Evolutionary conservation across 2,888 invertebrate species (phyloP).

Genomic region (Tachystola acroxantha): DNA sequence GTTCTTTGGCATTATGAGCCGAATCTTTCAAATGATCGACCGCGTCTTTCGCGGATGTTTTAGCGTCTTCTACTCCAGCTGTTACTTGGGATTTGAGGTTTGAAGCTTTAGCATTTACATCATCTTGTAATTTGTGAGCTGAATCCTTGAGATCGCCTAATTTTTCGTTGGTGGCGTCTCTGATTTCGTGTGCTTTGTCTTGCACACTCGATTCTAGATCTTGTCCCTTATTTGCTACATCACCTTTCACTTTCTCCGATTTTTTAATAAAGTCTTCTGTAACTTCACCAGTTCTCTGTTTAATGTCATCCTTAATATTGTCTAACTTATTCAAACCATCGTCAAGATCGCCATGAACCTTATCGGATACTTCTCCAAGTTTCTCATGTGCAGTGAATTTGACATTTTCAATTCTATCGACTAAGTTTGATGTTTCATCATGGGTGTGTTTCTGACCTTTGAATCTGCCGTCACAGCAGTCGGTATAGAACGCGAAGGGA

Average conservation of each 20-base stretch:
- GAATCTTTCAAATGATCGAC: conserved; percentile 51
- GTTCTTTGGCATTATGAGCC: conserved; percentile 44
- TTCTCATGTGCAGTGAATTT: conserved; percentile 61
- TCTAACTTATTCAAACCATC: conserved; percentile 48
- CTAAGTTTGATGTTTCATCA: conserved; percentile 62
- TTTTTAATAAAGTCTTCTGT: conserved; percentile 42
- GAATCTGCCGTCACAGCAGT: conserved; percentile 57
- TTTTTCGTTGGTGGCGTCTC: conserved; percentile 34
- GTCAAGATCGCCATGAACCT: conserved; percentile 37
- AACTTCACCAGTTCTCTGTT: conserved; percentile 40
- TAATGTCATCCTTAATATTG: conserved; percentile 55
- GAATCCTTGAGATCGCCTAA: conserved; percentile 38
- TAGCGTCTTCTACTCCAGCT: conserved; percentile 36
- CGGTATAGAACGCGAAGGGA: conserved; percentile 58
- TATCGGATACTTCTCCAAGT: conserved; percentile 43
- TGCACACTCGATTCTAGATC: conserved; percentile 36
- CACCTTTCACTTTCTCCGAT: conserved; percentile 33
- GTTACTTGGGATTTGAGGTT: conserved; percentile 36
- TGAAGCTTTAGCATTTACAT: conserved; percentile 30
- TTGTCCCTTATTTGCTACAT: conserved; percentile 36
- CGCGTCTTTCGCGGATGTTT: conserved; percentile 39
- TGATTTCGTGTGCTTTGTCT: conserved; percentile 31
- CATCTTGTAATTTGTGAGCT: conserved; percentile 34
- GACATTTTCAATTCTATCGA: conserved; percentile 63
- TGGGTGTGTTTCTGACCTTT: conserved; percentile 59